Evolutionary conservation across 2,113 vertebrate species (phyloP).

Genomic region (Climacteris rufus): DNA sequence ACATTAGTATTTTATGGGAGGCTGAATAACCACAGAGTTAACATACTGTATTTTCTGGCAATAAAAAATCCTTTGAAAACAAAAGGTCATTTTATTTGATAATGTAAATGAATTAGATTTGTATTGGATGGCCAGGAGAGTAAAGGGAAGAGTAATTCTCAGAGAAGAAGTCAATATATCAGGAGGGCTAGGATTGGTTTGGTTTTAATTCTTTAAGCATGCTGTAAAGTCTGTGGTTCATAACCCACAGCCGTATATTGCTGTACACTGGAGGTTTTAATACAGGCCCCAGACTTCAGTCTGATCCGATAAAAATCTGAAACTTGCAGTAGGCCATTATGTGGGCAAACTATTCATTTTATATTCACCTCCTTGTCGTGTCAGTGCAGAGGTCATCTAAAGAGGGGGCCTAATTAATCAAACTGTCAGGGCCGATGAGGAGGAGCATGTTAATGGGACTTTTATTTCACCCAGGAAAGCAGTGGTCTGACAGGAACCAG

Average conservation of each 20-base stretch:
- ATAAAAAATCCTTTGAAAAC: conserved; percentile 56
- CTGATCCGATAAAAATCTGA: conserved; percentile 66
- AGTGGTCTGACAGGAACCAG: conserved; percentile 78
- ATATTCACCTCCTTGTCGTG: conserved; percentile 87
- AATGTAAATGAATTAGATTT: conserved; percentile 33
- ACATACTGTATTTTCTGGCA: conserved; percentile 41
- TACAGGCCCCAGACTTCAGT: conserved; percentile 60
- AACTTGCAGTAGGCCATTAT: conserved; percentile 71
- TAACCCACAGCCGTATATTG: not conserved
- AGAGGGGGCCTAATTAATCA: conserved; percentile 92
- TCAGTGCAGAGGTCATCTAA: conserved; percentile 84
- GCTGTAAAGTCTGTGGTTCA: not conserved
- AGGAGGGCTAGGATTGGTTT: not conserved
- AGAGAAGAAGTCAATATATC: not conserved
- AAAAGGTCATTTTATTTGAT: conserved; percentile 61
- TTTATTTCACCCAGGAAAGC: conserved; percentile 90
- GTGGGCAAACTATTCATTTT: conserved; percentile 83
- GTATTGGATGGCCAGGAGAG: not conserved
- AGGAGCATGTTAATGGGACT: conserved; percentile 94
- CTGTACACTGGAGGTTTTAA: not conserved
- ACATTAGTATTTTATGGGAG: conserved; percentile 43
- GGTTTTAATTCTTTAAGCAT: not conserved
- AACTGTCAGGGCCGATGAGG: conserved; percentile 92
- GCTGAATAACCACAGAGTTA: conserved; percentile 38
- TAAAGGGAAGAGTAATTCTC: conserved; percentile 11